Conservation (phyloP, 2,888 invertebrate genomes). For the Formica aserva region DNA sequence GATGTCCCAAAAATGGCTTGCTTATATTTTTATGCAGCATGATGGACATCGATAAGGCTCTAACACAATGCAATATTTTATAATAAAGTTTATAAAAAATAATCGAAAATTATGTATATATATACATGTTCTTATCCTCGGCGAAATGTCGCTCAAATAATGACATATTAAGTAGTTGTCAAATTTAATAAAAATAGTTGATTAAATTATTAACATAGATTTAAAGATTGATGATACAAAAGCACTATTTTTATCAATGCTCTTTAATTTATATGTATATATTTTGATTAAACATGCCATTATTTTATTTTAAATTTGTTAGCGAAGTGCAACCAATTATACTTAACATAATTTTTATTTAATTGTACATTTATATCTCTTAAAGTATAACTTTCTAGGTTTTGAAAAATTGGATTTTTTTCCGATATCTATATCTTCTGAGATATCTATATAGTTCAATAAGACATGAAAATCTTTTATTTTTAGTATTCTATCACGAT, state of each 20-base stretch:
- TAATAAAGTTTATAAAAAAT: slow-evolving; percentile 50
- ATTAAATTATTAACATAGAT: background rate
- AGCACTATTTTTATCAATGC: background rate
- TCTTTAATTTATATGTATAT: slow-evolving; percentile 21
- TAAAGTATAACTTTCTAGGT: background rate
- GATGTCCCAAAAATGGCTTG: slow-evolving; percentile 8
- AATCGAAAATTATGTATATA: background rate
- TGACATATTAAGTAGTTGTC: background rate
- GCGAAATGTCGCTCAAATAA: background rate
- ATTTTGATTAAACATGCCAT: background rate
- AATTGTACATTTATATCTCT: background rate
- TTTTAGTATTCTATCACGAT: background rate
- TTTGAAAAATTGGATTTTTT: background rate
- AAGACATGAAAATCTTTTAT: background rate
- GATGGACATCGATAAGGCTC: background rate
- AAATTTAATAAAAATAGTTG: background rate
- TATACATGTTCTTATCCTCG: background rate
- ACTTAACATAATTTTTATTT: background rate
- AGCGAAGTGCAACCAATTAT: background rate
- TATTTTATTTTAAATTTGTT: slow-evolving; percentile 6
- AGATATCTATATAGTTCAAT: background rate
- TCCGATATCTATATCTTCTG: background rate
- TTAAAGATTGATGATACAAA: background rate
- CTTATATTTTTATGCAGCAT: slow-evolving; percentile 33
- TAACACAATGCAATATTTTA: slow-evolving; percentile 52